phyloP scores from a whole-genome alignment of 2,888 invertebrate genomes.

The Diarsia mendica region DNA sequence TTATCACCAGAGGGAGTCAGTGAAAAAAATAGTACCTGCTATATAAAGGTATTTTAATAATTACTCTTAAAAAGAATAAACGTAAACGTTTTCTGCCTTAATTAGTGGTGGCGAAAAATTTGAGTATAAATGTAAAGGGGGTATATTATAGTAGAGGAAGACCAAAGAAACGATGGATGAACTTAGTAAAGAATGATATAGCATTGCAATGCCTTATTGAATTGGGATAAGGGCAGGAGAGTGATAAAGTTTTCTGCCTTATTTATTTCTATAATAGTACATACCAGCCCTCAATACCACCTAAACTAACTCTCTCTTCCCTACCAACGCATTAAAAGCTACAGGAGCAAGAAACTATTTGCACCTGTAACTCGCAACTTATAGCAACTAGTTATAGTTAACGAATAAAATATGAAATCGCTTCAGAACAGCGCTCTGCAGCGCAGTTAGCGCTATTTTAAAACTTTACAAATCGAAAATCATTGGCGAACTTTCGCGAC shows the following conservation, averaged over 20 bases:
- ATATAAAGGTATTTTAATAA: background rate
- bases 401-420: constrained; percentile 67
- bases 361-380: constrained; percentile 58
- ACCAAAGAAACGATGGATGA: no score
- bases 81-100: background rate
- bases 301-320: background rate
- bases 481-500: constrained; percentile 65
- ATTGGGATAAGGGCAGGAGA: no score
- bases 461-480: constrained; percentile 70
- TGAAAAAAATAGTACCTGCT: background rate
- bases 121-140: no score
- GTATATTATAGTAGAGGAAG: no score
- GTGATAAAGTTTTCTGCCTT: background rate
- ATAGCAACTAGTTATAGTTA: constrained; percentile 58
- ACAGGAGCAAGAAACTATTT: constrained; percentile 48
- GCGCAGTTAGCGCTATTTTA: constrained; percentile 67
- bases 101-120: no score
- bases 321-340: constrained; percentile 31
- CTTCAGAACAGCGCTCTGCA: constrained; percentile 57
- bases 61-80: background rate
- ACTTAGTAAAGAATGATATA: no score
- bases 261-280: no score
- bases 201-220: no score
- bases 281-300: background rate
- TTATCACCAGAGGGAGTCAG: background rate